Base-by-base conservation (phyloP, 2,113 vertebrate genomes). In the Dipodomys stephensi region DNA sequence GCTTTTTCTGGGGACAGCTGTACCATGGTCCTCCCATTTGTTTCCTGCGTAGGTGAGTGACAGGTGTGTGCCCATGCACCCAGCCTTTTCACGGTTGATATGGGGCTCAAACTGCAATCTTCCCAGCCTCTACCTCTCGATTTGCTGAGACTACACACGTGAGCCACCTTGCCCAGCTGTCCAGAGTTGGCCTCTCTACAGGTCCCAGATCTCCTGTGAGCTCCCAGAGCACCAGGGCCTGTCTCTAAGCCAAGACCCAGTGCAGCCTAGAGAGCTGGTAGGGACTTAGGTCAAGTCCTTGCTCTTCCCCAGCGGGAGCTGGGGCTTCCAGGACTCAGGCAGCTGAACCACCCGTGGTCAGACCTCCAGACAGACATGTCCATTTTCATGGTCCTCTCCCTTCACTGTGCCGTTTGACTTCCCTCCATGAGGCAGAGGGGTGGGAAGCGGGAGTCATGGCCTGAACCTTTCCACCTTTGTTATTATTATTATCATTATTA, bases 251-350 rank as follows among this genome's bases (percentile, higher is more conserved):
- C 0, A 1, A 27, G 28, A n/a, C 23, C 12, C 10, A 20, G 25
- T 18, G 22, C 20, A 20, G 32, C n/a, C 11, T 8, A 2, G 35
- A 25, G 12, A 1, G 0, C 9, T 7, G 22, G 18, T 23, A 25
- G 44, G 72, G 57, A 18, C 0, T 3, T 1, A 6, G 57, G 15
- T 35, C 0, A 0, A 27, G 32, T 19, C 64, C 62, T 20, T 4
- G 39, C 64, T 23, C 20, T 2, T 0, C 25, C n/a, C 25, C 22
- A 7, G 7, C 78, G 15, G 12, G 30, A 44, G 11, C 4, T 18
- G 19, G 49, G n/a, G 46, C 18, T 57, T 39, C 46, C 7, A 22
- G 81, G 39, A 22, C 32, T 19, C 6, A 6, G 60, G 7, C 64
- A 11, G 27, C 27, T 23, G 11, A 72, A 7, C 53, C 44, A 4